Percentiles rank a stretch among this genome's conserved stretches.
These are phyloP conservation scores for Crossocerus cetratus DNA, from an alignment of 2,888 invertebrate genomes.

Conservation along the genomic window DNA sequence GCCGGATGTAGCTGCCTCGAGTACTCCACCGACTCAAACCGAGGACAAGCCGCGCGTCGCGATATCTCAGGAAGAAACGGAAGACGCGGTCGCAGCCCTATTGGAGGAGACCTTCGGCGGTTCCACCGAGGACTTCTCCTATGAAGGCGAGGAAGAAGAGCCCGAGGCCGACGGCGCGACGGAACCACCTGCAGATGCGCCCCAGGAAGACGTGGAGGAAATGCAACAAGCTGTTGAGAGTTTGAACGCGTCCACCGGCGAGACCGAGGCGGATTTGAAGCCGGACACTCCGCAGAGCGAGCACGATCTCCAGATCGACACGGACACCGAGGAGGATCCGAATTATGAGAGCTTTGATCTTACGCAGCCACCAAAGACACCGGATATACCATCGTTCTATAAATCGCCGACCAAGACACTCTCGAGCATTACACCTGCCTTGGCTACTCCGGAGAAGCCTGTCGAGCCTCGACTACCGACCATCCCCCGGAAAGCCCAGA, in stretches of 20 bases:
- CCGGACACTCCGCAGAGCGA: conserved; percentile 92
- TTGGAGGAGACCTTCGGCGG: conserved; percentile 91
- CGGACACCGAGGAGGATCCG: conserved; percentile 87
- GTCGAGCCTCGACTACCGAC: conserved; percentile 54
- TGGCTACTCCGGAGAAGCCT: conserved; percentile 53
- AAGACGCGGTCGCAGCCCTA: conserved; percentile 93
- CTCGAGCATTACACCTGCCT: conserved; percentile 31
- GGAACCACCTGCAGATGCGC: conserved; percentile 79
- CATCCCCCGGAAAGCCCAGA: conserved; percentile 63
- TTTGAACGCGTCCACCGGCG: conserved; percentile 81
- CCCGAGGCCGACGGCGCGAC: conserved; percentile 68
- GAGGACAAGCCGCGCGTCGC: conserved; percentile 89
- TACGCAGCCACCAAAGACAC: conserved; percentile 79
- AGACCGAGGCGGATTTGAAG: conserved; percentile 79
- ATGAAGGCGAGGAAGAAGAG: conserved; percentile 78
- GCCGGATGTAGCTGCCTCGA: conserved; percentile 73
- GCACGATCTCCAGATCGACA: conserved; percentile 90
- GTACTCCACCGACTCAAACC: conserved; percentile 80
- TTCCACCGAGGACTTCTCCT: conserved; percentile 76
- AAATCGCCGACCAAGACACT: conserved; percentile 75
- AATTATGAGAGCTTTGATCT: conserved; percentile 78
- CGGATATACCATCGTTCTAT: conserved; percentile 79
- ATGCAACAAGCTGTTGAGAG: conserved; percentile 91
- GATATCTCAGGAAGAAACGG: conserved; percentile 95
- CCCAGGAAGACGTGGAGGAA: conserved; percentile 88